Evolutionary conservation across 23 tunicate genomes (phyloP).

Genomic region (Clavelina lepadiformis): DNA sequence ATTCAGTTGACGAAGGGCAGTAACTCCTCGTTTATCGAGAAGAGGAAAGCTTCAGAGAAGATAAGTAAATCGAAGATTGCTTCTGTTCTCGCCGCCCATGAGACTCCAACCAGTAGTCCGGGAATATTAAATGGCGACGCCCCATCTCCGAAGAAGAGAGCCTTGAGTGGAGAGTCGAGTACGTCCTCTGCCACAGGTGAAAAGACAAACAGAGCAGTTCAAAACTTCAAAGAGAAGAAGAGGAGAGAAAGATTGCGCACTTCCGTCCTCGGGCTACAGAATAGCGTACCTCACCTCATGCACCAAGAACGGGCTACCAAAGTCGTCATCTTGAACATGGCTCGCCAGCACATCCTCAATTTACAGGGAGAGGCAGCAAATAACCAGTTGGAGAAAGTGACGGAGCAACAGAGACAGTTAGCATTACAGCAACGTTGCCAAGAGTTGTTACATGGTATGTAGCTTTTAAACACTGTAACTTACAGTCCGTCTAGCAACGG

Average conservation of each 20-base stretch:
- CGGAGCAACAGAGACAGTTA: slow-evolving; percentile 8
- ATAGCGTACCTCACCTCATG: slow-evolving; percentile 53
- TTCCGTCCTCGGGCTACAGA: slow-evolving; percentile 50
- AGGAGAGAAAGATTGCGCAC: slow-evolving; percentile 74
- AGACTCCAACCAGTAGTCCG: slow-evolving; percentile 51
- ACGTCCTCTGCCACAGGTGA: slow-evolving; percentile 42
- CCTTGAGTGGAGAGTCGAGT: background rate
- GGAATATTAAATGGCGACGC: slow-evolving; percentile 34
- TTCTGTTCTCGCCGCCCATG: slow-evolving; percentile 7
- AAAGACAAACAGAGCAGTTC: slow-evolving; percentile 62
- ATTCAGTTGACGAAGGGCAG: slow-evolving; percentile 1
- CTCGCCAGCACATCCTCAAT: slow-evolving; percentile 49
- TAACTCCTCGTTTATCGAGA: no score
- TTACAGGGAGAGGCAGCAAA: slow-evolving; percentile 18
- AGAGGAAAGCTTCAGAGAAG: slow-evolving; percentile 14
- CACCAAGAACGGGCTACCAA: slow-evolving; percentile 63
- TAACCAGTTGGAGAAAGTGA: slow-evolving; percentile 16
- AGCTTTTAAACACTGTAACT: no score
- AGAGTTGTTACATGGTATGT: no score
- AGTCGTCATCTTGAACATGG: slow-evolving; percentile 74
- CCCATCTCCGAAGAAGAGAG: slow-evolving; percentile 49
- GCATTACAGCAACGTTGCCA: slow-evolving; percentile 31
- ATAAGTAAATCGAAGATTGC: slow-evolving; percentile 7
- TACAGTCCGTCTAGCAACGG: no score
- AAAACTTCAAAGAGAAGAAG: slow-evolving; percentile 76